phyloP scores from a whole-genome alignment of 1,140 invertebrate genomes.

The Marisa cornuarietis region DNA sequence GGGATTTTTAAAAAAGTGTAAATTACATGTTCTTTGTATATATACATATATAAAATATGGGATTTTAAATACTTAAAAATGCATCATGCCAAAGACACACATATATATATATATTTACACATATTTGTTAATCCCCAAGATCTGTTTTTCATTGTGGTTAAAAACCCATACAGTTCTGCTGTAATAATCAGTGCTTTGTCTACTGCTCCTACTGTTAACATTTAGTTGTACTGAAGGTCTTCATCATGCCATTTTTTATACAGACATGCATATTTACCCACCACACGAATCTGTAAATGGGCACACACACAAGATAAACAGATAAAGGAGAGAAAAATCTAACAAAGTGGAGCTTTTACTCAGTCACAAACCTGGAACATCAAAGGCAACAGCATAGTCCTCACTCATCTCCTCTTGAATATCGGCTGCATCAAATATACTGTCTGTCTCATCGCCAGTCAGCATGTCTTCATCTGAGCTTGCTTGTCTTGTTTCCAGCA shows the following conservation, averaged over 20 bases:
- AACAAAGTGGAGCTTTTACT: not conserved
- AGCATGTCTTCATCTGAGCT: slow-evolving; percentile 86
- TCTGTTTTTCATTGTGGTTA: too few relatives aligned
- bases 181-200: too few relatives aligned
- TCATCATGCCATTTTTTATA: too few relatives aligned
- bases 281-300: too few relatives aligned
- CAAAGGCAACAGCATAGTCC: slow-evolving; percentile 53
- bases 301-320: not conserved
- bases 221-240: too few relatives aligned
- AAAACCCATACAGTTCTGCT: too few relatives aligned
- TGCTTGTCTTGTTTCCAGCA: slow-evolving; percentile 74
- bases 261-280: too few relatives aligned
- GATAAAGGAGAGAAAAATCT: not conserved
- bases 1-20: not conserved
- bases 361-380: slow-evolving; percentile 44
- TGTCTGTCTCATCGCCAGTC: slow-evolving; percentile 68
- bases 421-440: slow-evolving; percentile 68
- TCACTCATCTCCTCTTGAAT: slow-evolving; percentile 37
- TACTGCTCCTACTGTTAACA: too few relatives aligned
- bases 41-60: not conserved
- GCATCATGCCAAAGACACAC: not conserved
- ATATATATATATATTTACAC: not conserved
- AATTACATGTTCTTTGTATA: not conserved
- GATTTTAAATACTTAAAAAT: not conserved
- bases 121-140: not conserved